A percentile compares a stretch with the other conserved stretches of the same genome.
Evolutionary conservation across 2,888 invertebrate genomes (phyloP).

Genomic region (Rotaria socialis): DNA sequence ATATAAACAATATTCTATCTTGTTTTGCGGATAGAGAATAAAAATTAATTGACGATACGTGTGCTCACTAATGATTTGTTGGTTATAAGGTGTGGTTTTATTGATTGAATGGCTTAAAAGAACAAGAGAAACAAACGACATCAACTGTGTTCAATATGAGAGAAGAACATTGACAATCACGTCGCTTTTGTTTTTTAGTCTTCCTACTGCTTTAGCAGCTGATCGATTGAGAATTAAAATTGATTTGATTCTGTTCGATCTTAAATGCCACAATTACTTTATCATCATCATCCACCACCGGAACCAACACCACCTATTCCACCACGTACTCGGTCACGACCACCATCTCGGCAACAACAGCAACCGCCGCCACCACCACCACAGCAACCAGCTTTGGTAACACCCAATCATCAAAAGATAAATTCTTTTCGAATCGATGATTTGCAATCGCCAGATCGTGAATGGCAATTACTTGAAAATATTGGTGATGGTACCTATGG

Average conservation of each 20-base stretch:
- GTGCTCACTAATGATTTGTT: background rate
- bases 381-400: background rate
- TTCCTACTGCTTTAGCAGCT: too few relatives aligned
- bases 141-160: background rate
- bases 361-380: too few relatives aligned
- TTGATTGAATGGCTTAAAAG: background rate
- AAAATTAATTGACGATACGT: background rate
- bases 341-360: background rate
- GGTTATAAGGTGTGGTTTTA: background rate
- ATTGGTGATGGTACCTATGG: slow-evolving; percentile 79
- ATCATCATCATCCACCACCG: background rate
- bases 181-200: too few relatives aligned
- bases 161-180: background rate
- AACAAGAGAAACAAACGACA: background rate
- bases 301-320: slow-evolving; percentile 8
- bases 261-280: background rate
- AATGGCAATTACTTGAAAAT: slow-evolving; percentile 70
- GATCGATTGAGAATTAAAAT: too few relatives aligned
- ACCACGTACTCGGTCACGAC: slow-evolving; percentile 25
- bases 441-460: slow-evolving; percentile 40
- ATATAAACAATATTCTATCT: background rate
- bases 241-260: background rate
- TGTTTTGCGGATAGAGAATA: background rate
- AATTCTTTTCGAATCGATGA: slow-evolving; percentile 34
- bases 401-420: background rate